Conservation (phyloP, 2,113 vertebrate species). For the Glareola pratincola region DNA sequence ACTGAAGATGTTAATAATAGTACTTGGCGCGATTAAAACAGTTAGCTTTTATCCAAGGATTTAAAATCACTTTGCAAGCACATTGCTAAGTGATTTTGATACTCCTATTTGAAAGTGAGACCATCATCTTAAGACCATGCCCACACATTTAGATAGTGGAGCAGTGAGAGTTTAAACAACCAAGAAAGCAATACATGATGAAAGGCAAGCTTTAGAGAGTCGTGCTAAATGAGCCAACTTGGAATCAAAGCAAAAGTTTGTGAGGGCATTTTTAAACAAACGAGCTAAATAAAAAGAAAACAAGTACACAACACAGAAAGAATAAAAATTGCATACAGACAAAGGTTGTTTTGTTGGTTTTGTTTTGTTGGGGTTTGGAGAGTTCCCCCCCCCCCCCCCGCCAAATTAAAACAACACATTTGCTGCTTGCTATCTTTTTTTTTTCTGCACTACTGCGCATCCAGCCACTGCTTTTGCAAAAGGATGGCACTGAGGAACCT, state of each 20-base stretch:
- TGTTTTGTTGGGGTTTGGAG: not conserved
- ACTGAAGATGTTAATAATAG: constrained; percentile 51
- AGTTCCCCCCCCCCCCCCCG: rapidly evolving
- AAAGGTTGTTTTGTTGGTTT: not conserved
- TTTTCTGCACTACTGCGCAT: not conserved
- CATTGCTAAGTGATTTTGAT: constrained; percentile 27
- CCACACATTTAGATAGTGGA: not conserved
- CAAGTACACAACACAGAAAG: not conserved
- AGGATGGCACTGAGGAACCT: not conserved
- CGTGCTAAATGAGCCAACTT: not conserved
- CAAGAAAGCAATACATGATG: not conserved
- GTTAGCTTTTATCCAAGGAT: constrained; percentile 41
- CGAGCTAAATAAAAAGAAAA: not conserved
- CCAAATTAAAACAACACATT: not conserved
- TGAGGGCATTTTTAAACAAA: not conserved
- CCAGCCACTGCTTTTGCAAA: not conserved
- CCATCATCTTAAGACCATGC: constrained; percentile 13
- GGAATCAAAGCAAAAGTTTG: not conserved
- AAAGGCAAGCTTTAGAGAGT: not conserved
- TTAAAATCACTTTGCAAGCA: constrained; percentile 15
- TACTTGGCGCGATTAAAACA: not conserved
- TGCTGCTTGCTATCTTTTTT: not conserved
- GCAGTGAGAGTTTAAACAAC: not conserved
- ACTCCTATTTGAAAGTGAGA: constrained; percentile 41
- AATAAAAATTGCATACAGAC: not conserved